Base-by-base conservation (phyloP, 2,888 invertebrate species). In the Drosophila paracracens region DNA sequence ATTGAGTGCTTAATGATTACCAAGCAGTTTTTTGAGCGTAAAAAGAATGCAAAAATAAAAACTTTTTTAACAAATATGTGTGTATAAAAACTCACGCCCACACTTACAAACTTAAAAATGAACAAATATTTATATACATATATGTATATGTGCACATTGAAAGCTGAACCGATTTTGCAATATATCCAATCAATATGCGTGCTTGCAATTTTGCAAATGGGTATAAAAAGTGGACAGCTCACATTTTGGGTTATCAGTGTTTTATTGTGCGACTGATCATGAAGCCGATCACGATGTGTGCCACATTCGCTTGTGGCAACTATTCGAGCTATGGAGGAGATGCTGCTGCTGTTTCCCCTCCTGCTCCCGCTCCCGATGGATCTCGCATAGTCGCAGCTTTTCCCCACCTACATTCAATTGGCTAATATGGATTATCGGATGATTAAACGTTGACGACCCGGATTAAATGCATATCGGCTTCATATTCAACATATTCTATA, bases 331-430 rank as follows among this genome's bases (percentile, higher is more conserved):
- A 74, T 36, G 64, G 54, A 18, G 64, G 52, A n/a, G 56, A 63
- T 2, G 53, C 68, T 13, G 29, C 81, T n/a, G 70, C 81, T 7
- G 25, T 0, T 27, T 0, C 36, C 11, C 16, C 38, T 16, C 13
- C 27, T 11, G 25, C 48, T 48, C 2, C 50, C 4, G 18, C 29
- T 29, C 0, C 35, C 18, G 13, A 18, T 80, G 79, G 73, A n/a
- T 82, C 81, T 5, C 13, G 83, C 90, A 31, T 86, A 89, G 52
- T 76, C 68, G 16, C 76, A 79, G 36, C 61, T 67, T 31, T 29
- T 74, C 2, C 86, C 83, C 27, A 51, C 31, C 13, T 83, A 81
- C 38, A 38, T 74, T 4, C 67, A 69, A 33, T 52, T 60, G 40
- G 71, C 67, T 52, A 73, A 54, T 16, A 27, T n/a, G 27, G 25